Evolutionary conservation across 2,113 vertebrate genomes (phyloP).

Genomic region (Gallinago undulata): DNA sequence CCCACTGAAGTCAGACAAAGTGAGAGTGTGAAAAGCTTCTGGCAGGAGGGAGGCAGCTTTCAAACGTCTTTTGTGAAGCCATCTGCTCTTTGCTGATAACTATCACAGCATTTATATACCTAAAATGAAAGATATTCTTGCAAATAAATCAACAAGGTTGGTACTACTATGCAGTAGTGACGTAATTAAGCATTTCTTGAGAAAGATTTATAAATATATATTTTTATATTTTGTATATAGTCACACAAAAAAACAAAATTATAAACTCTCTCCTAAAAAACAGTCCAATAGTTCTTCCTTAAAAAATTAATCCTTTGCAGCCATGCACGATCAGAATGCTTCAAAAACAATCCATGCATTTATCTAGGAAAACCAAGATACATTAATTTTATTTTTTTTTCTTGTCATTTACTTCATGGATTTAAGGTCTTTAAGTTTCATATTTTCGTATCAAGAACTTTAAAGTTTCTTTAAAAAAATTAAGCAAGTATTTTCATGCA

Average conservation of each 20-base stretch:
- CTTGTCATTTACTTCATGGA: background rate
- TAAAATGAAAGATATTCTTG: background rate
- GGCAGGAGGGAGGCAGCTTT: conserved; percentile 21
- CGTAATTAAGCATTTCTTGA: background rate
- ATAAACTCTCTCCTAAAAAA: background rate
- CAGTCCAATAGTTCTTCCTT: background rate
- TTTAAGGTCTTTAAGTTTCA: background rate
- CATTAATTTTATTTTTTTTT: background rate
- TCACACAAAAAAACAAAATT: background rate
- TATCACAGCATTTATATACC: background rate
- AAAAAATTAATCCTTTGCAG: background rate
- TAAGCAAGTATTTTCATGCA: background rate
- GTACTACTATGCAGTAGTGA: background rate
- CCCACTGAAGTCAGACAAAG: conserved; percentile 21
- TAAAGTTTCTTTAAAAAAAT: background rate
- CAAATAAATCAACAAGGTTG: background rate
- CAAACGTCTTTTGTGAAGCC: conserved; percentile 1
- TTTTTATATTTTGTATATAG: background rate
- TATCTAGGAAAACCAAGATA: background rate
- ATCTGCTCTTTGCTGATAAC: conserved; percentile 27
- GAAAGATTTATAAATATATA: background rate
- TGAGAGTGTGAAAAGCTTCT: conserved; percentile 35
- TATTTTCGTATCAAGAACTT: background rate
- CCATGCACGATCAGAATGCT: background rate
- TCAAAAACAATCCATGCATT: background rate